Evolutionary conservation across 2,888 invertebrate genomes (phyloP), one percentile per base, ranked within the genome.

Genomic region (Ommatoiulus sabulosus): DNA sequence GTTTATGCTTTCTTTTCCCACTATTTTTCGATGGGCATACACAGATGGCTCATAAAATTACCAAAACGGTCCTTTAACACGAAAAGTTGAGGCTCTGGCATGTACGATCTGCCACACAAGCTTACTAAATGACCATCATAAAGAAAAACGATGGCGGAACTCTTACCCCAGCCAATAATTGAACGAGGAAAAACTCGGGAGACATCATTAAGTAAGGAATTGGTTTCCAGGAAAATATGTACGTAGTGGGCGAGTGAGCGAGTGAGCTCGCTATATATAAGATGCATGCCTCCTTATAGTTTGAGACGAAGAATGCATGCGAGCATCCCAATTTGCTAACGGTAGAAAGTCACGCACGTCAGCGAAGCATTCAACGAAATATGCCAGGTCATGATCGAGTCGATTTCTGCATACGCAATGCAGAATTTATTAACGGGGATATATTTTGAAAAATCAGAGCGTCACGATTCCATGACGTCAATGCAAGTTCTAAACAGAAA

Each of bases 21-120:
- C 80, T 80, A 80, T 35, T 80, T 80, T 80, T 80, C 80, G 80
- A 80, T 80, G 80, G 80, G 24, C 80, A 80, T 80, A 35, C 80
- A 80, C 80, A 80, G 80, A 80, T 80, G 80, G 80, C 80, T 80
- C 80, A 80, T 80, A 80, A 80, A 80, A 80, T 80, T 80, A 80
- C 80, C 80, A 80, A 80, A 80, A 80, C 80, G 80, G 80, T 80
- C 80, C 80, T 80, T 80, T 80, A 80, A 80, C 80, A 80, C 80
- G 80, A 80, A 80, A 80, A 80, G 80, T 80, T 80, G 80, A 80
- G 80, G 80, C 80, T 80, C 80, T 80, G 80, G 35, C 80, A 80
- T 80, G 80, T 80, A 80, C 35, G 80, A 80, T 80, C 80, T 80
- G 80, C 80, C 80, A 80, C 80, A 80, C 80, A 35, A 80, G 80